A percentile compares a stretch with the other conserved stretches of the same genome.
Conservation (phyloP, 2,113 vertebrate species). For the Heloderma charlesbogerti region DNA sequence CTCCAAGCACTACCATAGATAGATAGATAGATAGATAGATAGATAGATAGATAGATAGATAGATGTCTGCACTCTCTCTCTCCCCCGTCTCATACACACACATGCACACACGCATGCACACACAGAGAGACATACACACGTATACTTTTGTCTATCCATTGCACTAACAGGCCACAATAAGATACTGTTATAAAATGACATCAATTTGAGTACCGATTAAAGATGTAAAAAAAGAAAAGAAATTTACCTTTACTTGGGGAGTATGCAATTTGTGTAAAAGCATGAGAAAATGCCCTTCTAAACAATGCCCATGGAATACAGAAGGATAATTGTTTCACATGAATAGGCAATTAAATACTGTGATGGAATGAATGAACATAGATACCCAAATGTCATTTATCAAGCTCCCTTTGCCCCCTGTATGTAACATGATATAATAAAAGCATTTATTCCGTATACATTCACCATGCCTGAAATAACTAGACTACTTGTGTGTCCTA, state of each 20-base stretch:
- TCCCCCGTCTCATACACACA: not conserved
- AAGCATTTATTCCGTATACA: constrained; percentile 36
- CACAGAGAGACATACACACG: too few species aligned
- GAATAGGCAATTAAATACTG: constrained; percentile 48
- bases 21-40: too few species aligned
- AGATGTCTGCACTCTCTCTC: too few species aligned
- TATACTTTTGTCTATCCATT: not conserved
- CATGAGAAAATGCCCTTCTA: constrained; percentile 26
- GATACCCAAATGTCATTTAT: constrained; percentile 42
- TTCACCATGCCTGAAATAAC: constrained; percentile 30
- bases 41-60: too few species aligned
- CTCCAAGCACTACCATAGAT: too few species aligned
- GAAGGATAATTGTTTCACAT: constrained; percentile 43
- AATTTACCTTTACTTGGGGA: constrained; percentile 12
- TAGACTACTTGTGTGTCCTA: constrained; percentile 3
- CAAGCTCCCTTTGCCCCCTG: constrained; percentile 14
- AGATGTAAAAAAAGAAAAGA: constrained; percentile 13
- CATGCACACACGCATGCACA: not conserved
- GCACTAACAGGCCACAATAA: not conserved
- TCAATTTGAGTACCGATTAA: not conserved
- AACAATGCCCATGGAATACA: constrained; percentile 26
- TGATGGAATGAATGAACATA: constrained; percentile 40
- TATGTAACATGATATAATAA: constrained; percentile 45
- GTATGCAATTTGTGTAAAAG: constrained; percentile 13
- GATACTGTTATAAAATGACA: not conserved